These are phyloP conservation scores for Steatornis caripensis DNA, from an alignment of 2,113 vertebrate genomes.

Conservation along the genomic window DNA sequence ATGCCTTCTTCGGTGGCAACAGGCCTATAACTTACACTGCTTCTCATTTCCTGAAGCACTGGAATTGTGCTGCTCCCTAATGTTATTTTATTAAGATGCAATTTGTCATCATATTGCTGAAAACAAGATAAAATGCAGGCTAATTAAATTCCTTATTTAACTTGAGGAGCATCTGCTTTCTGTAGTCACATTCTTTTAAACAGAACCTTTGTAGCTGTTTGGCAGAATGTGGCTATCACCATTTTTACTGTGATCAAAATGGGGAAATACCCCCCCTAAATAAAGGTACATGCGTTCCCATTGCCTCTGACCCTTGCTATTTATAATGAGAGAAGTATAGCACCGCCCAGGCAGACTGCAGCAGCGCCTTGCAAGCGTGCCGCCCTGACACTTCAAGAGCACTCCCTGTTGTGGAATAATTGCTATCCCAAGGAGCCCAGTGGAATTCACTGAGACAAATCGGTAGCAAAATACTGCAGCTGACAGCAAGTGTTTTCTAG, in stretches of 20 bases:
- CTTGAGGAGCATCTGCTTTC: constrained; percentile 59
- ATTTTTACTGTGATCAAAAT: background rate
- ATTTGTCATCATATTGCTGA: constrained; percentile 54
- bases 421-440: background rate
- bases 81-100: constrained; percentile 50
- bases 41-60: constrained; percentile 38
- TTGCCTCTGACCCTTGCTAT: background rate
- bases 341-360: background rate
- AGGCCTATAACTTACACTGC: constrained; percentile 19
- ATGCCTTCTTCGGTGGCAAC: background rate
- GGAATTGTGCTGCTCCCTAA: constrained; percentile 45
- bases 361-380: background rate
- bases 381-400: constrained; percentile 4
- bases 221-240: background rate
- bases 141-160: constrained; percentile 68
- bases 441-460: constrained; percentile 18
- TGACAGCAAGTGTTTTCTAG: constrained; percentile 16
- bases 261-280: background rate
- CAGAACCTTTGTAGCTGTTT: constrained; percentile 18
- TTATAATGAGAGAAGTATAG: background rate
- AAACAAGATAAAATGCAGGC: constrained; percentile 57
- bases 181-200: constrained; percentile 10
- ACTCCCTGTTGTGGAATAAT: constrained; percentile 6
- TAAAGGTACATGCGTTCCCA: rapidly evolving
- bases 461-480: constrained; percentile 16